Percentiles rank a stretch among this genome's conserved stretches.
Conservation (phyloP, 2,113 vertebrate genomes). For the Trinectes maculatus region DNA sequence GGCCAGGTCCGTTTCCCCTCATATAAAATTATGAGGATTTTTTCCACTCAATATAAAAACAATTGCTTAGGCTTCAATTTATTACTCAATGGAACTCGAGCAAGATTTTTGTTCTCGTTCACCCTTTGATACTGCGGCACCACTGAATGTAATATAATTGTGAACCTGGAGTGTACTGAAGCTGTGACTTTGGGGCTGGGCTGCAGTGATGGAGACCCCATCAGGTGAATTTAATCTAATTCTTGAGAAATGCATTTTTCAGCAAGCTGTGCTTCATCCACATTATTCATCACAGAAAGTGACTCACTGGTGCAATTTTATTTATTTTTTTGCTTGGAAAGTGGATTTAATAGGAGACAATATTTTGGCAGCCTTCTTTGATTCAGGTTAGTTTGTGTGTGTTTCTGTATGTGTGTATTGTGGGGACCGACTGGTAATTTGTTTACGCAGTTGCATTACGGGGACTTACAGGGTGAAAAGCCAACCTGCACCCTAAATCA, state of each 20-base stretch:
- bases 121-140: not conserved
- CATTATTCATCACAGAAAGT: conserved; percentile 38
- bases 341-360: conserved; percentile 57
- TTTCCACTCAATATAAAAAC: not conserved
- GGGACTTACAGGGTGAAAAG: not conserved
- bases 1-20: not conserved
- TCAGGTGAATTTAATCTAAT: conserved; percentile 46
- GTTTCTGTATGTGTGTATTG: not conserved
- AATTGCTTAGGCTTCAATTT: not conserved
- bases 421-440: not conserved
- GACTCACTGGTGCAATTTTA: conserved; percentile 57
- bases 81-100: not conserved
- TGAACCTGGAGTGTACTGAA: not conserved
- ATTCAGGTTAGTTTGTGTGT: not conserved
- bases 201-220: conserved; percentile 11
- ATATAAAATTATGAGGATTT: conserved; percentile 2
- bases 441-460: not conserved
- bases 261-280: conserved; percentile 32
- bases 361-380: conserved; percentile 45
- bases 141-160: not conserved
- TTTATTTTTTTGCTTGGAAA: conserved; percentile 40
- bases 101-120: not conserved
- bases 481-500: not conserved
- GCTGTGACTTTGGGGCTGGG: not conserved
- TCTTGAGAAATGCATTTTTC: conserved; percentile 49